Conservation (phyloP, 2,888 invertebrate genomes). For the Nudaria mundana region DNA sequence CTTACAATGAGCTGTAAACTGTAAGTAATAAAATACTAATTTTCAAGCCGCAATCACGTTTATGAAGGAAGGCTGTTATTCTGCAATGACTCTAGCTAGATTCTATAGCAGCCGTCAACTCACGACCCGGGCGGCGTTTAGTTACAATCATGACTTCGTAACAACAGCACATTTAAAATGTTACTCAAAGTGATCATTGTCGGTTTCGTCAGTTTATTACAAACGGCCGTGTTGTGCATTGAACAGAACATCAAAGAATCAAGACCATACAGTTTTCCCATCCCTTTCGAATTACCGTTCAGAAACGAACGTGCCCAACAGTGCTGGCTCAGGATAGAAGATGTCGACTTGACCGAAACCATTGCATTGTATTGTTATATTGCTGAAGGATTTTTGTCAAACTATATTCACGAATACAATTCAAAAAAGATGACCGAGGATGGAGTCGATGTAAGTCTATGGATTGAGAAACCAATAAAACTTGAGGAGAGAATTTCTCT, state of each 20-base stretch:
- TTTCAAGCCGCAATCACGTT: constrained; percentile 60
- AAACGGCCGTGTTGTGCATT: constrained; percentile 32
- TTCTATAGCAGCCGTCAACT: constrained; percentile 52
- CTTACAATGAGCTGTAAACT: constrained; percentile 51
- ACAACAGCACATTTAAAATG: constrained; percentile 70
- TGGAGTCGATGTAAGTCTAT: constrained; percentile 60
- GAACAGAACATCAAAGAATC: constrained; percentile 35
- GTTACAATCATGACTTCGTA: constrained; percentile 67
- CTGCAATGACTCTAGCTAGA: too few relatives aligned
- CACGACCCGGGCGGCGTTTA: constrained; percentile 54
- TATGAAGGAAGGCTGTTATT: constrained; percentile 54
- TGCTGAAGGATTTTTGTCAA: constrained; percentile 55
- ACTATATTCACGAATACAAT: constrained; percentile 65
- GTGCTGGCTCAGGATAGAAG: constrained; percentile 71
- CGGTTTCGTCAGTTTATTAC: constrained; percentile 35
- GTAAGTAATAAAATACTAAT: constrained; percentile 61
- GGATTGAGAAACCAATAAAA: constrained; percentile 55
- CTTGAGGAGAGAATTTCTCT: constrained; percentile 39
- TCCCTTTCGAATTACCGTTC: constrained; percentile 64
- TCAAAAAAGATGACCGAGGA: constrained; percentile 63
- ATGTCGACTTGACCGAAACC: constrained; percentile 63
- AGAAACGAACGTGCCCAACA: constrained; percentile 69
- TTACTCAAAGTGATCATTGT: constrained; percentile 48
- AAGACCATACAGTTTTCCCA: constrained; percentile 53
- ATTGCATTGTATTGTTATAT: constrained; percentile 56